Conservation (phyloP, 2,888 invertebrate species). For the Autographa pulchrina region DNA sequence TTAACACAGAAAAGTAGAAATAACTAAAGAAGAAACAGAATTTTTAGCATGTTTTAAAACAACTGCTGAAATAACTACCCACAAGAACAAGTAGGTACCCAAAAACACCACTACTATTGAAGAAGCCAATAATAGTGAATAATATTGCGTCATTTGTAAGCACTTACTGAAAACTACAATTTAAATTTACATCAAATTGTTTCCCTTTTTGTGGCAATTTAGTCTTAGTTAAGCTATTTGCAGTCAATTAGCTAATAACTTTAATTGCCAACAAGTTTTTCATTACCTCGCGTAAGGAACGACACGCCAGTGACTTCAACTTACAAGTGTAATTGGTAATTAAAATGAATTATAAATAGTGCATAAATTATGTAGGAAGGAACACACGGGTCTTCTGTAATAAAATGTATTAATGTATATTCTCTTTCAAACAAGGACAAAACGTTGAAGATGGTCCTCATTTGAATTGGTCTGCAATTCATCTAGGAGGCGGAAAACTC, state of each 20-base stretch:
- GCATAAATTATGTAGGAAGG: neutral
- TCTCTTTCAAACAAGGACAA: too few species aligned
- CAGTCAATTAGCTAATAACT: slow-evolving; percentile 16
- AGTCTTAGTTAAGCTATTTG: neutral
- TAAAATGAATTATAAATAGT: slow-evolving; percentile 6
- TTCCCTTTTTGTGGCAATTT: neutral
- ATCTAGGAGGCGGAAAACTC: too few species aligned
- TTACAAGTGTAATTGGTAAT: slow-evolving; percentile 34
- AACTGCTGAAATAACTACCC: too few species aligned
- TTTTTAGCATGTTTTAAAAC: too few species aligned
- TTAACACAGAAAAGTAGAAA: too few species aligned
- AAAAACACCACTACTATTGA: too few species aligned
- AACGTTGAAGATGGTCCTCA: too few species aligned
- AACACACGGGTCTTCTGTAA: neutral
- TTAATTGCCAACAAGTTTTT: slow-evolving; percentile 22
- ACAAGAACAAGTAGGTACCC: too few species aligned
- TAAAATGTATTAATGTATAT: neutral
- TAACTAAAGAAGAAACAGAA: too few species aligned
- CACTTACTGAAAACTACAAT: neutral
- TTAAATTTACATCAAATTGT: neutral
- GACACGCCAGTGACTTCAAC: slow-evolving; percentile 24
- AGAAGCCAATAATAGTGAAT: too few species aligned
- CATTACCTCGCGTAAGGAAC: slow-evolving; percentile 5
- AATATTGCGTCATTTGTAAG: too few species aligned
- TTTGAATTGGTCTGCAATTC: too few species aligned